Percentiles rank a stretch among this genome's conserved stretches.
Conservation (phyloP, 2,797 vertebrate species). For the Nyctalus aviator region DNA sequence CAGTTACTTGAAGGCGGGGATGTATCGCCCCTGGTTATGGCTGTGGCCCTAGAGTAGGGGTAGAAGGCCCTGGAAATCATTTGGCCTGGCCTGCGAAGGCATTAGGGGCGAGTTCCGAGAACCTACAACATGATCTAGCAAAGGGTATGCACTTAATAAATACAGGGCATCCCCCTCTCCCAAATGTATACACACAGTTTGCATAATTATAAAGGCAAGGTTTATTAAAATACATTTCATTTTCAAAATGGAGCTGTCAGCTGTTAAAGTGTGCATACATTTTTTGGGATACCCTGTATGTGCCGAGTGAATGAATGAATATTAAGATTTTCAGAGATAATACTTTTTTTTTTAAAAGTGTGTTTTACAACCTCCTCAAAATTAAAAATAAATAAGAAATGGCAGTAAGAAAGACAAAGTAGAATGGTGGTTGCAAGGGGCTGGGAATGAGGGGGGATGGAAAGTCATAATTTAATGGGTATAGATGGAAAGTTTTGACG, state of each 20-base stretch:
- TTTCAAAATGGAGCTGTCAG: too few species aligned
- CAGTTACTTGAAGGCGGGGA: neutral
- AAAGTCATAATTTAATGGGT: neutral
- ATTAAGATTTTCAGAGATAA: neutral
- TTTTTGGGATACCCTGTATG: neutral
- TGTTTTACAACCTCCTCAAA: neutral
- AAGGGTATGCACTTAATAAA: neutral
- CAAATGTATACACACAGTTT: too few species aligned
- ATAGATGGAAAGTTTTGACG: neutral
- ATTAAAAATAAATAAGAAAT: neutral
- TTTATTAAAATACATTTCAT: too few species aligned
- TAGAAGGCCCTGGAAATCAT: too few species aligned
- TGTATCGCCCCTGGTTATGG: neutral
- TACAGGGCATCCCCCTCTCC: too few species aligned
- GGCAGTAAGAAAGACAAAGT: neutral
- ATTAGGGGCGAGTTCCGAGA: too few species aligned
- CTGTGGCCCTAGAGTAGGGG: neutral
- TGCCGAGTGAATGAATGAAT: neutral
- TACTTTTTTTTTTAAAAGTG: neutral
- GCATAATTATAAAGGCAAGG: too few species aligned
- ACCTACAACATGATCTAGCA: neutral
- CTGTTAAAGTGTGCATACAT: too few species aligned
- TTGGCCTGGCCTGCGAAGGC: too few species aligned
- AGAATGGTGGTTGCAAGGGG: neutral
- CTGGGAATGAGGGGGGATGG: neutral